phyloP scores from a whole-genome alignment of 2,113 vertebrate species.

The Dendrocopos noguchii region DNA sequence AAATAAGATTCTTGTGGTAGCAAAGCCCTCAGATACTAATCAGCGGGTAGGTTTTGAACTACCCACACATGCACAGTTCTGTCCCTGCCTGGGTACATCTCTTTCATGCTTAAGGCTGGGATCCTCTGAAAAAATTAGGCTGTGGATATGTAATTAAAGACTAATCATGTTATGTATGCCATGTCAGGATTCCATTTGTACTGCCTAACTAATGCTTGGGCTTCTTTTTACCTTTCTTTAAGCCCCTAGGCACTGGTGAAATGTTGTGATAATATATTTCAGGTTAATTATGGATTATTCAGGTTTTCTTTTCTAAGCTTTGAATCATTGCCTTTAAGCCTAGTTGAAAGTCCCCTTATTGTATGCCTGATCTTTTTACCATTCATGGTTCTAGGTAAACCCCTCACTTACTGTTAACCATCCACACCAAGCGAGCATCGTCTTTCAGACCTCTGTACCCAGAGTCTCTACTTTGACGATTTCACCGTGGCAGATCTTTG shows the following conservation, averaged over 20 bases:
- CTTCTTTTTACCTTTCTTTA: not conserved
- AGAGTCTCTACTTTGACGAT: not conserved
- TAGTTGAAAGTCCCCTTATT: not conserved
- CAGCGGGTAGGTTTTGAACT: not conserved
- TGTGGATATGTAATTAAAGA: not conserved
- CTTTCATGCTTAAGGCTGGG: not conserved
- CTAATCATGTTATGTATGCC: not conserved
- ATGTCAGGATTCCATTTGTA: not conserved
- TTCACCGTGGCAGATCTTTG: not conserved
- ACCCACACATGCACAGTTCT: not conserved
- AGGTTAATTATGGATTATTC: not conserved
- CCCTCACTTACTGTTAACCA: not conserved
- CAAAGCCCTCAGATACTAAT: not conserved
- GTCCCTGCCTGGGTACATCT: not conserved
- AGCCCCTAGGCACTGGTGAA: not conserved
- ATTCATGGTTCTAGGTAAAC: not conserved
- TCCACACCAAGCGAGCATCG: not conserved
- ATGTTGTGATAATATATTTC: not conserved
- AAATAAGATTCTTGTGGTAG: not conserved
- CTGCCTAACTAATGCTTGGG: not conserved
- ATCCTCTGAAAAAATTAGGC: not conserved
- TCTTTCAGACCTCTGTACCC: not conserved
- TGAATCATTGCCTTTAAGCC: not conserved
- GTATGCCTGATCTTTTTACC: not conserved
- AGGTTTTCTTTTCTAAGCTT: constrained; percentile 9